Base-by-base conservation (phyloP, 2,113 vertebrate genomes). In the Nibea coibor region DNA sequence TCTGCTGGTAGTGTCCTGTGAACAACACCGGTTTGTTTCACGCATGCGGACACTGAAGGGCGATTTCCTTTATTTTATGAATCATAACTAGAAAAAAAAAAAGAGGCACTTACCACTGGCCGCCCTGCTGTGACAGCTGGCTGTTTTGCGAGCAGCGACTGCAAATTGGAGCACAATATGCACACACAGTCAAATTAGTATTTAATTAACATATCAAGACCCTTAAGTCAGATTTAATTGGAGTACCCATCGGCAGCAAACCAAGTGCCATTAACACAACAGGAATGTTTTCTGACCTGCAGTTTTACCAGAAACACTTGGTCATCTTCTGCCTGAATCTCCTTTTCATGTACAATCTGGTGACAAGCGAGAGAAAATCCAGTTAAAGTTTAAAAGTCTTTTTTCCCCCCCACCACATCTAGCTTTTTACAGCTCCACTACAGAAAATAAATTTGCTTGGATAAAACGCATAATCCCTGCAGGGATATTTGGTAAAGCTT, bases 271-370 rank as follows among this genome's bases (percentile, higher is more conserved):
- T 64, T 10, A 19, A 73, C 11, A 73, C 22, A 61, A 57, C 10
- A 28, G 6, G 53, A 43, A 83, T 47, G 51, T 67, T 82, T 75
- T 51, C 85, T 78, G 95, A 99, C 98, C 97, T 99, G 98, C 81
- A 97, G 95, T 93, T 99, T 99, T 89, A 97, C 96, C 80, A 99
- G 96, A 94, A 99, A 99, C 64, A 99, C 97, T 91, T 99, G 98
- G 89, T 99, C 98, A 83, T 99, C 98, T 95, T 99, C 98, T 73
- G 98, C 97, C 88, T 98, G 94, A 56, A 99, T 96, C 92, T 99
- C 98, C 91, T 99, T 99, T 91, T 99, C 98, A 22, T 99, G 97
- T 61, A 99, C 98, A 95, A 99, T 97, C 98, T 99, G 93, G 58
- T 94, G 94, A 53, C 75, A 89, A 53, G 11, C 7, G 20, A 53